These are phyloP conservation scores for Eucidaris tribuloides DNA, from an alignment of 35 echinoderm and acorn worm genomes.

Conservation along the genomic window DNA sequence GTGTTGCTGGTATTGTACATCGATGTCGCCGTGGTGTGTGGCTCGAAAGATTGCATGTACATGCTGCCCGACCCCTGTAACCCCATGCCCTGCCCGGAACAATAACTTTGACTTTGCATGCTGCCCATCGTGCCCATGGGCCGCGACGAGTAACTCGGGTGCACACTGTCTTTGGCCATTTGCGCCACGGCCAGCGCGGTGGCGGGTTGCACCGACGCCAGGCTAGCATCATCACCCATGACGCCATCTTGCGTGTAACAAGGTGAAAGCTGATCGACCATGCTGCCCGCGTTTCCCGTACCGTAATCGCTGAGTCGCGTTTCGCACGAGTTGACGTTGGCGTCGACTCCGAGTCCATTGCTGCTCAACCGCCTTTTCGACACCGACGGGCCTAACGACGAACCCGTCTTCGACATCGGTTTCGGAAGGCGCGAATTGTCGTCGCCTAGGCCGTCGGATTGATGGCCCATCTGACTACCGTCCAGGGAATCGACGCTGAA, in stretches of 20 bases:
- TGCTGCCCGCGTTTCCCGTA: slow-evolving; percentile 30
- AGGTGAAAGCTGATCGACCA: slow-evolving; percentile 79
- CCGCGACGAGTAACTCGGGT: slow-evolving; percentile 45
- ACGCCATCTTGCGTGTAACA: slow-evolving; percentile 82
- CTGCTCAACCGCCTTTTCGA: slow-evolving; percentile 37
- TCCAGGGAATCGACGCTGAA: slow-evolving; percentile 12
- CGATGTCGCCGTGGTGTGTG: slow-evolving; percentile 59
- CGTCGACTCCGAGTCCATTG: slow-evolving; percentile 41
- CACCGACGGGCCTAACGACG: slow-evolving; percentile 42
- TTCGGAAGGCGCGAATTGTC: slow-evolving; percentile 2
- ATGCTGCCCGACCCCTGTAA: slow-evolving; percentile 69
- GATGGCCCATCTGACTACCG: neutral
- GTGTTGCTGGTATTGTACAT: slow-evolving; percentile 52
- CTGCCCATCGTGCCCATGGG: slow-evolving; percentile 41
- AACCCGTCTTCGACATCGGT: slow-evolving; percentile 36
- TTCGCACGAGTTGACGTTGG: slow-evolving; percentile 40
- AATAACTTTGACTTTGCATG: slow-evolving; percentile 58
- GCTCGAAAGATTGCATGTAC: slow-evolving; percentile 85
- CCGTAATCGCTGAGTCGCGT: slow-evolving; percentile 56
- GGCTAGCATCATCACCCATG: slow-evolving; percentile 62
- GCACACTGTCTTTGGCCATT: slow-evolving; percentile 93
- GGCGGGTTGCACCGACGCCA: slow-evolving; percentile 77
- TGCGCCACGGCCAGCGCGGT: slow-evolving; percentile 95
- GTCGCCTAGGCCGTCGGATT: neutral
- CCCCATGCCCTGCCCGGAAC: slow-evolving; percentile 49